phyloP scores from a whole-genome alignment of 2,797 vertebrate species.

The Hapalemur alaotrensis region DNA sequence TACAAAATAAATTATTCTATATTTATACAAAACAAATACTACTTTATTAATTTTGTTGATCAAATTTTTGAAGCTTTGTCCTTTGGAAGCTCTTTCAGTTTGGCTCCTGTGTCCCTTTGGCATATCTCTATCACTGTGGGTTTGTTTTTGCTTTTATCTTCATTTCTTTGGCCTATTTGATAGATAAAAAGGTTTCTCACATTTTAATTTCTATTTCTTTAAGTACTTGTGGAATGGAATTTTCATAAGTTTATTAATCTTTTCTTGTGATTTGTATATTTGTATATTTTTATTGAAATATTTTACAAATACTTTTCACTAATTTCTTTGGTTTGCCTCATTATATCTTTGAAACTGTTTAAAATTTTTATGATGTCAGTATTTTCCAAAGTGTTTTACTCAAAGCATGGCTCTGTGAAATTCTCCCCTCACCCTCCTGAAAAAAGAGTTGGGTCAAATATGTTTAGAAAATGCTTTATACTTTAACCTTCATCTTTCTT shows the following conservation, averaged over 20 bases:
- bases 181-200: neutral
- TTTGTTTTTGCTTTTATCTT: neutral
- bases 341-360: neutral
- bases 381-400: conserved; percentile 31
- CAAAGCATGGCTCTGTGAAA: neutral
- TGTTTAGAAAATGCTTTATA: conserved; percentile 6
- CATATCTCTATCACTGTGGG: neutral
- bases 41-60: conserved; percentile 7
- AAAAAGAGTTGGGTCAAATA: neutral
- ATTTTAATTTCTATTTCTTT: conserved; percentile 38
- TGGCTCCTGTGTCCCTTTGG: neutral
- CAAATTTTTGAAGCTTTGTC: neutral
- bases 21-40: neutral
- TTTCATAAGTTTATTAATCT: neutral
- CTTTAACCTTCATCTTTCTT: neutral
- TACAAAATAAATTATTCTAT: neutral
- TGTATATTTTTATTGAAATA: neutral
- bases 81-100: neutral
- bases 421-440: neutral
- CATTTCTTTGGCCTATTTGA: neutral
- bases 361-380: neutral
- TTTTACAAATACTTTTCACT: neutral
- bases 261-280: neutral
- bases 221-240: neutral
- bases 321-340: conserved; percentile 15